Evolutionary conservation across 2,797 vertebrate species (phyloP), one percentile per base, ranked within the genome.

Genomic region (Phaenicophaeus curvirostris): DNA sequence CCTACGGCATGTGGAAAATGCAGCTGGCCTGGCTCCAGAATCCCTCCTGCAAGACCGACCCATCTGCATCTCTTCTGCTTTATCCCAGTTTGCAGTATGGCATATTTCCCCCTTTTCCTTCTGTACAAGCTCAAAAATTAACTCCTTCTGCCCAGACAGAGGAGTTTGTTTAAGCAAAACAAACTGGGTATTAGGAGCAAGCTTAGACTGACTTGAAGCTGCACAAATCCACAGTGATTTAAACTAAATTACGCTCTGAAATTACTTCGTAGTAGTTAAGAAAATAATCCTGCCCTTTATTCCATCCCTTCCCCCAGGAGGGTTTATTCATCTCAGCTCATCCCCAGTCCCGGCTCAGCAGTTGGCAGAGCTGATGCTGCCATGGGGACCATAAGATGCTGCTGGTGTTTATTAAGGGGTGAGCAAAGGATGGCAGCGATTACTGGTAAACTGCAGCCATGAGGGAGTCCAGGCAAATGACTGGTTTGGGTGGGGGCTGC

Each of bases 21-120:
- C 77, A 50, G 78, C 94, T 95, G 91, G 90, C 84, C 76, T 8
- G 7, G 6, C 79, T 91, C 94, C 89, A 91, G 71, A 82, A 89
- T 82, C 84, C 74, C 90, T 89, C 79, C 75, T 93, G 88, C 83
- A 85, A 92, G 71, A 84, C 51, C 73, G 68, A 91, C 89, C 90
- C 90, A 95, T 92, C 95, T 94, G 95, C 54, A 84, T 86, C 79
- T 94, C 83, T 62, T 93, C 69, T 90, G 89, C 87, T 72, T 93
- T 84, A 85, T 77, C 66, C 65, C 19, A 82, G 54, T 92, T 92
- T 88, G 89, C 74, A 89, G 83, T 58, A 72, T 67, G 92, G 87
- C 50, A 85, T 42, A 72, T 76, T 91, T 72, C 67, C 76, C 81
- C 35, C 16, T 66, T 75, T 59, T 79, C 75, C 77, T 54, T 54